These are phyloP conservation scores for Eucriotettix oculatus DNA, from an alignment of 2,888 invertebrate genomes.

Conservation along the genomic window DNA sequence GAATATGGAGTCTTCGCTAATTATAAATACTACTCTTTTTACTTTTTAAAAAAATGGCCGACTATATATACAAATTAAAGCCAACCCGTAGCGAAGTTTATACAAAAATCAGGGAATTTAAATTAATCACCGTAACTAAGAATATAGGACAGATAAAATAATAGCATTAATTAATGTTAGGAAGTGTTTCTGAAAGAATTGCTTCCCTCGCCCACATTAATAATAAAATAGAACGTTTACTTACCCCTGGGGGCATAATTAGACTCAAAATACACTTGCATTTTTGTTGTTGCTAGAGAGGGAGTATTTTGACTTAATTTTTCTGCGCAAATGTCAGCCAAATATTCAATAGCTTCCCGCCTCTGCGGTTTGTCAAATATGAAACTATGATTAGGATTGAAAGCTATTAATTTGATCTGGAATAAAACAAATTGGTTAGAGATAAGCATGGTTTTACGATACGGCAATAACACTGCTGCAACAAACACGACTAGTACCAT, in stretches of 20 bases:
- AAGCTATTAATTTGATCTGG: slow-evolving; percentile 10
- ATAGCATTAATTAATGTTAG: too few relatives aligned
- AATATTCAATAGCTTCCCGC: slow-evolving; percentile 13
- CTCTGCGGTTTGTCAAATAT: slow-evolving; percentile 9
- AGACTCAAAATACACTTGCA: slow-evolving; percentile 41
- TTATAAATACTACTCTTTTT: too few relatives aligned
- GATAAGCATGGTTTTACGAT: neutral
- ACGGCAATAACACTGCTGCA: neutral
- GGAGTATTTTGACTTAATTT: slow-evolving; percentile 22
- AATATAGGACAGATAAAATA: neutral
- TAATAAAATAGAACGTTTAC: neutral
- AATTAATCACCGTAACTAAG: neutral
- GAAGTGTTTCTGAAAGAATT: too few relatives aligned
- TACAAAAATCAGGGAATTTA: too few relatives aligned
- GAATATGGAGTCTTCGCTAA: too few relatives aligned
- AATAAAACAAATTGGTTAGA: neutral
- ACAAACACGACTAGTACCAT: neutral
- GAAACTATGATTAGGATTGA: slow-evolving; percentile 9
- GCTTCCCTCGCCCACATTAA: too few relatives aligned
- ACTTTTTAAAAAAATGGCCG: too few relatives aligned
- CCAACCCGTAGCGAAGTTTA: too few relatives aligned
- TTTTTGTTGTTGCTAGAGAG: slow-evolving; percentile 38
- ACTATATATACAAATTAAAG: too few relatives aligned
- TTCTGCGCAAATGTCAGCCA: slow-evolving; percentile 17
- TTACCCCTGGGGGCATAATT: slow-evolving; percentile 33